phyloP scores from a whole-genome alignment of 2,888 invertebrate genomes.

The Cantharis rustica region DNA sequence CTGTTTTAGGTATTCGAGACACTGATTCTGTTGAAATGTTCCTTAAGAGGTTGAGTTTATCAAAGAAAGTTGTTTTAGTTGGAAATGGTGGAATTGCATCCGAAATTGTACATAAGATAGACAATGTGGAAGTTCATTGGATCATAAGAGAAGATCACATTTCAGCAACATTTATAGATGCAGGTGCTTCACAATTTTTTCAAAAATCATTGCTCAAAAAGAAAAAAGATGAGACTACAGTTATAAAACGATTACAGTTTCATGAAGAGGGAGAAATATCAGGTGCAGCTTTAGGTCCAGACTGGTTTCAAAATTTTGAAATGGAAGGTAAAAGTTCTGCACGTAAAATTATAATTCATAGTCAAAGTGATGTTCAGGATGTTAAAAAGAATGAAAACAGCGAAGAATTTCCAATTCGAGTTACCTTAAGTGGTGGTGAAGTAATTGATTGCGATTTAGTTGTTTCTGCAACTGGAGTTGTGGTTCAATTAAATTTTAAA shows the following conservation, averaged over 20 bases:
- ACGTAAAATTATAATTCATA: slow-evolving; percentile 64
- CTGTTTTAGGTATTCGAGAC: slow-evolving; percentile 88
- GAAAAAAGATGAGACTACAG: slow-evolving; percentile 24
- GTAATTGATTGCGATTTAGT: slow-evolving; percentile 84
- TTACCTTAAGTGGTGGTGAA: slow-evolving; percentile 74
- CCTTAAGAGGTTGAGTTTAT: slow-evolving; percentile 68
- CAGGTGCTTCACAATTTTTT: slow-evolving; percentile 94
- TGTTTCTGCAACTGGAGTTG: slow-evolving; percentile 94
- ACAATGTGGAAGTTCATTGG: slow-evolving; percentile 88
- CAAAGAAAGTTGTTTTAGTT: slow-evolving; percentile 78
- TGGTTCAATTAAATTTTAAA: slow-evolving; percentile 66
- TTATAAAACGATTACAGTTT: slow-evolving; percentile 68
- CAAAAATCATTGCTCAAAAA: slow-evolving; percentile 58
- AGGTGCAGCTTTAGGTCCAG: slow-evolving; percentile 95
- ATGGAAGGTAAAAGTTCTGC: slow-evolving; percentile 59
- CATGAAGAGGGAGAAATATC: slow-evolving; percentile 63
- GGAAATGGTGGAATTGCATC: slow-evolving; percentile 99
- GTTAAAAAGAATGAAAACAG: slow-evolving; percentile 43
- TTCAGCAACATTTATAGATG: slow-evolving; percentile 92
- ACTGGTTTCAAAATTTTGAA: slow-evolving; percentile 83
- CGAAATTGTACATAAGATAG: slow-evolving; percentile 89
- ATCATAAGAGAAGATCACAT: slow-evolving; percentile 91
- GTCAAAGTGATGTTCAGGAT: slow-evolving; percentile 62
- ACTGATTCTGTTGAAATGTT: slow-evolving; percentile 89
- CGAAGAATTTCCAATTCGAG: slow-evolving; percentile 70